Base-by-base conservation (phyloP, 2,797 vertebrate genomes). In the Pipistrellus kuhlii region DNA sequence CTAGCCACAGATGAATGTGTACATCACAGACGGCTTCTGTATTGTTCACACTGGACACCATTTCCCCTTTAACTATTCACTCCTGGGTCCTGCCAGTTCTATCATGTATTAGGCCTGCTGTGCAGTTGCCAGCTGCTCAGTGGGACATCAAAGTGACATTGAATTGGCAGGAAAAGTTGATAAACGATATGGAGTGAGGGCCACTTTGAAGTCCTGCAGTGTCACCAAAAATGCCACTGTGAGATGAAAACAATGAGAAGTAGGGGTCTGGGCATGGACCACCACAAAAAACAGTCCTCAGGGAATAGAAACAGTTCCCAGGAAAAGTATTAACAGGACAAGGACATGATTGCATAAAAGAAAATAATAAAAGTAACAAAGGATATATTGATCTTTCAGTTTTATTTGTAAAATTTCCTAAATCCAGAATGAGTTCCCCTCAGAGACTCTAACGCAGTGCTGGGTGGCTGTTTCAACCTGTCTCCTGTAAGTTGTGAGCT, bases 201-300 rank as follows among this genome's bases (percentile, higher is more conserved):
- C 27, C 66, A 93, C 94, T 96, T 96, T 95, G 95, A 97, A 96
- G 95, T 94, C 68, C 68, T 93, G 46, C 57, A 38, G 81, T 72
- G 93, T 96, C 88, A 93, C 91, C 89, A 96, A 90, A 96, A 96
- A 94, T 90, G 72, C 78, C 25, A 10, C 12, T 75, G 91, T 72
- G 73, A 78, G 82, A 94, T 41, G 53, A 83, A 72, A 85, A 95
- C 87, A 96, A 94, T 90, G 66, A 89, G 3, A 48, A 78, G 48
- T 73, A 76, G 64, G 73, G 23, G 64, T 44, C 9, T 44, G 48
- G 30, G 17, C 14, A 64, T 8, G 5, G 27, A 64, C 23, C 55
- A n/a, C 35, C 30, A 55, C 44, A 92, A 84, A 21, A 64, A 91
- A 68, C 21, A 17, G 1, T n/a, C 44, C 7, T 11, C 3, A 20